A percentile compares a stretch with the other conserved stretches of the same genome.
Evolutionary conservation across 1,140 invertebrate species (phyloP).

Genomic region (Acyrthosiphon pisum): DNA sequence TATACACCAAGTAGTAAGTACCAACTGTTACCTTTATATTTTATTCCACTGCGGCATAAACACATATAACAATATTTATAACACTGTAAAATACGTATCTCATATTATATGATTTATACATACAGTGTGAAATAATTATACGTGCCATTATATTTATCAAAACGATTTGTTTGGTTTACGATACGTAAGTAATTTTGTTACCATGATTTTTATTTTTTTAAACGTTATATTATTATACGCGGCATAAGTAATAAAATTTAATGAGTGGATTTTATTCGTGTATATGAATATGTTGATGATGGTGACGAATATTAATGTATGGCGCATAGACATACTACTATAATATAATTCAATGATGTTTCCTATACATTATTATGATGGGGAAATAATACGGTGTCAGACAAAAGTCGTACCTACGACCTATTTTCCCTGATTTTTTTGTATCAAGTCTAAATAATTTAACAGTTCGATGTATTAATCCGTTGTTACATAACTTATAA

Average conservation of each 20-base stretch:
- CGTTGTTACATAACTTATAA: not conserved
- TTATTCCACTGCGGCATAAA: not conserved
- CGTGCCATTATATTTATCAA: not conserved
- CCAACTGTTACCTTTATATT: too few relatives aligned
- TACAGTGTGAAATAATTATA: not conserved
- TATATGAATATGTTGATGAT: not conserved
- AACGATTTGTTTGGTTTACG: not conserved
- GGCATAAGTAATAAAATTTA: not conserved
- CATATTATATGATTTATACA: not conserved
- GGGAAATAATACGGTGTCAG: not conserved
- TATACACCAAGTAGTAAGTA: not conserved
- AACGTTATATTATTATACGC: not conserved
- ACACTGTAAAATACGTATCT: not conserved
- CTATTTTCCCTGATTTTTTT: not conserved
- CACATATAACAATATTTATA: not conserved
- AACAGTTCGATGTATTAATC: not conserved
- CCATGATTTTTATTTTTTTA: not conserved
- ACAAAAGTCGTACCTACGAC: not conserved
- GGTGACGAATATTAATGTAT: not conserved
- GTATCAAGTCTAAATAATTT: not conserved
- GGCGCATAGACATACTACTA: not conserved
- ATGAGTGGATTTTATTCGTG: not conserved
- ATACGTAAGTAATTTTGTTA: not conserved
- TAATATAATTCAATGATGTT: not conserved
- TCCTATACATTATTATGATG: not conserved